A percentile compares a stretch with the other conserved stretches of the same genome.
Conservation (phyloP, 1,140 invertebrate species). For the Drosophila bifasciata region DNA sequence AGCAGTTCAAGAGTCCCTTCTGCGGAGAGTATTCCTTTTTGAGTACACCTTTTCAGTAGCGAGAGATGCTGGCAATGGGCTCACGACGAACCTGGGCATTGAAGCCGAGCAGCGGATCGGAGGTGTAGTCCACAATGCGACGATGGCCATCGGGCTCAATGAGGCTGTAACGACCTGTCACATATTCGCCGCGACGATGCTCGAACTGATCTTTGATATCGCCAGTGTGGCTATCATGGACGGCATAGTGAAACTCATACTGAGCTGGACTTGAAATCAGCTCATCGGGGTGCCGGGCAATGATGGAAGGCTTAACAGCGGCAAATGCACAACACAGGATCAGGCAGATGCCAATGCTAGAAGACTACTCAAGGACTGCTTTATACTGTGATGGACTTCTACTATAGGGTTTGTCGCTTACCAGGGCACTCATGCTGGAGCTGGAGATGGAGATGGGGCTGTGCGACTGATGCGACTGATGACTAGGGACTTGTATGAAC, state of each 20-base stretch:
- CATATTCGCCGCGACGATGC: conserved; percentile 85
- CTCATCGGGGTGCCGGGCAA: conserved; percentile 60
- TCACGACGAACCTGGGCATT: conserved; percentile 82
- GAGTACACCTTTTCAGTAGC: conserved; percentile 20
- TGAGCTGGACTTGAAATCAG: conserved; percentile 85
- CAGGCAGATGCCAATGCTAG: conserved; percentile 32
- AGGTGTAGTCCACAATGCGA: conserved; percentile 84
- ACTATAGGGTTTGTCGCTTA: conserved; percentile 16
- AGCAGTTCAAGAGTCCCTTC: conserved; percentile 16
- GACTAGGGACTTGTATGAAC: conserved; percentile 19
- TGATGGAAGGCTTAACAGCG: conserved; percentile 52
- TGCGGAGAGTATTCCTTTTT: conserved; percentile 1
- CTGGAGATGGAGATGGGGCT: not conserved
- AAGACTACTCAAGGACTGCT: conserved; percentile 10
- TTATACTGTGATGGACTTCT: not conserved
- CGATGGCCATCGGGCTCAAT: conserved; percentile 84
- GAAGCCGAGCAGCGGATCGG: conserved; percentile 83
- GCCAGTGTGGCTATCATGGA: conserved; percentile 88
- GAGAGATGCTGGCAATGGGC: conserved; percentile 42
- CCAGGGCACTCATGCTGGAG: conserved; percentile 53
- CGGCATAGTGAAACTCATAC: conserved; percentile 87
- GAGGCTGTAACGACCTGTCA: conserved; percentile 80
- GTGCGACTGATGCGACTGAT: conserved; percentile 47
- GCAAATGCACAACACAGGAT: conserved; percentile 34
- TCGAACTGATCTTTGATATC: conserved; percentile 89